Percentiles rank a stretch among this genome's conserved stretches.
Evolutionary conservation across 1,140 invertebrate species (phyloP).

Genomic region (Metopolophium dirhodum): DNA sequence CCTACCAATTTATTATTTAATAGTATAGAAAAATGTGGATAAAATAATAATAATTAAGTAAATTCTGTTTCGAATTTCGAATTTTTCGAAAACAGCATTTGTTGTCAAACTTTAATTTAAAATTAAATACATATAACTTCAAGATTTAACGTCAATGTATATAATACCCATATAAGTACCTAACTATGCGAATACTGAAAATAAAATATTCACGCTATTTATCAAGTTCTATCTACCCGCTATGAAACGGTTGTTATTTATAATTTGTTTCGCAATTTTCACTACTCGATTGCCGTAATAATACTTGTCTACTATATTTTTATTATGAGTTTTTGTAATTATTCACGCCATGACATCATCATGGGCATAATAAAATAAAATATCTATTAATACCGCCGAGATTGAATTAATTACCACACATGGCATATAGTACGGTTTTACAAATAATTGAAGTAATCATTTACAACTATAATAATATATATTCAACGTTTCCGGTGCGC

Average conservation of each 20-base stretch:
- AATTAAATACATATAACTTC: neutral
- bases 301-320: neutral
- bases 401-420: neutral
- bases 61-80: neutral
- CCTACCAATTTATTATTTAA: neutral
- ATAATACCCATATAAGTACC: too few species aligned
- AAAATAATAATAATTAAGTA: neutral
- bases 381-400: neutral
- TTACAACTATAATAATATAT: neutral
- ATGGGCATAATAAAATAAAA: neutral
- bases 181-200: neutral
- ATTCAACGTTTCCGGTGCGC: neutral
- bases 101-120: neutral
- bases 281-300: neutral
- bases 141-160: neutral
- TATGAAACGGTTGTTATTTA: neutral
- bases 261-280: neutral
- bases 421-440: neutral
- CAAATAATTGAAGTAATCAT: neutral
- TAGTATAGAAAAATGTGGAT: too few species aligned
- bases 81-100: neutral
- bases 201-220: neutral
- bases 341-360: neutral
- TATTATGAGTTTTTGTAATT: neutral
- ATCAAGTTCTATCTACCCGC: neutral